Percentiles rank a stretch among this genome's conserved stretches.
Conservation (phyloP, 2,888 invertebrate genomes). For the Drosophila pegasa region DNA sequence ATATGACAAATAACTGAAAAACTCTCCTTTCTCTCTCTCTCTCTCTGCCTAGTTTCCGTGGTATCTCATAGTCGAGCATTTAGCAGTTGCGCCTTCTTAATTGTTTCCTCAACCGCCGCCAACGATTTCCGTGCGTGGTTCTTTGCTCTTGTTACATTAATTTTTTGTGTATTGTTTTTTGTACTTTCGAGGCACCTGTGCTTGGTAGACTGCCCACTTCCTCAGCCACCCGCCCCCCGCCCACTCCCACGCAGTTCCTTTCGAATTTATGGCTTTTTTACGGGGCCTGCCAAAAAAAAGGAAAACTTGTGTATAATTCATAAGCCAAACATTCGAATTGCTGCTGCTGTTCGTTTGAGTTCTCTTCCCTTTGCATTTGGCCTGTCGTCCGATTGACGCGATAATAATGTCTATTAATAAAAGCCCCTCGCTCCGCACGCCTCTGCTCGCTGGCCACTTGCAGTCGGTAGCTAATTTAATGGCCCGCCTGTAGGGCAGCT, state of each 20-base stretch:
- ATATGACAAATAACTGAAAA: no score
- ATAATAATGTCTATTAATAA: conserved; percentile 71
- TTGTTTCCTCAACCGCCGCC: conserved; percentile 36
- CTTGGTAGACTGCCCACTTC: not conserved
- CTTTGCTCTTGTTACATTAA: conserved; percentile 17
- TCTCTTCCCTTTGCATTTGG: conserved; percentile 16
- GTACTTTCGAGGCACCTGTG: conserved; percentile 12
- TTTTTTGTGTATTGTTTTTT: conserved; percentile 6
- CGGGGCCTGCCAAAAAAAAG: conserved; percentile 29
- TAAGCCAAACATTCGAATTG: conserved; percentile 52
- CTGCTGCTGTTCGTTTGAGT: conserved; percentile 11
- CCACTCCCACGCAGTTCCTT: not conserved
- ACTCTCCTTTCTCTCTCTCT: no score
- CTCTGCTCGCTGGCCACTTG: not conserved
- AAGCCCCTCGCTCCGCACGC: not conserved
- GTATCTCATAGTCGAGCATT: conserved; percentile 7
- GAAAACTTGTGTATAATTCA: conserved; percentile 65
- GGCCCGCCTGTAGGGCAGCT: conserved; percentile 15
- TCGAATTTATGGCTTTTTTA: conserved; percentile 38
- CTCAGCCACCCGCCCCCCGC: not conserved
- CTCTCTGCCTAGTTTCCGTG: not conserved
- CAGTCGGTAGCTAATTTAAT: conserved; percentile 47
- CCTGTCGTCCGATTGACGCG: conserved; percentile 46
- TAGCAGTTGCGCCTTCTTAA: conserved; percentile 5
- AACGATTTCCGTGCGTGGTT: conserved; percentile 63